Base-by-base conservation (phyloP, 2,888 invertebrate species). In the Cosmia pyralina region DNA sequence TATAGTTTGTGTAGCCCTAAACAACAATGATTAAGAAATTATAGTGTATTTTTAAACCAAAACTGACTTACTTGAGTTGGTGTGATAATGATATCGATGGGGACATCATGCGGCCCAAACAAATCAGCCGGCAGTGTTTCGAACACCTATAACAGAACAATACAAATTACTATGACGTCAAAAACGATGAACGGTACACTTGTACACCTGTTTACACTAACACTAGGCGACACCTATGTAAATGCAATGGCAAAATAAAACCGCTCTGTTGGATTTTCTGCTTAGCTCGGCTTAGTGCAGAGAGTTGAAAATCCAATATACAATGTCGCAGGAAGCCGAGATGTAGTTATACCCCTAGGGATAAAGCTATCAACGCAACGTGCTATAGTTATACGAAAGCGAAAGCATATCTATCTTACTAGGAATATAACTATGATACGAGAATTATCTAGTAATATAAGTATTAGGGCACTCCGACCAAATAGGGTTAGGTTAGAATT, bases 1-100 rank as follows among this genome's bases (percentile, higher is more conserved):
- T n/a, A n/a, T n/a, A n/a, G n/a, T n/a, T n/a, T n/a, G n/a, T n/a
- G n/a, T n/a, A n/a, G n/a, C n/a, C n/a, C n/a, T n/a, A n/a, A n/a
- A n/a, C n/a, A n/a, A n/a, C n/a, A n/a, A n/a, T n/a, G n/a, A n/a
- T n/a, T n/a, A n/a, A n/a, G 28, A 28, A 34, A 4, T n/a, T 38
- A 7, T 38, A 59, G 4, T 19, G 38, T 7, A n/a, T n/a, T 59
- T 58, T 6, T 38, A 11, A 52, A 22, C 44, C 44, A 3, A 5
- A 52, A 17, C 10, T 53, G 5, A 63, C 58, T 13, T 83, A 98
- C 97, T 95, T 98, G 97, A 17, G 98, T 98, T 48, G 98, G 98
- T 13, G 98, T 98, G 85, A 98, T 96, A 89, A 99, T 98, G 86
- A 98, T 97, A 92, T 99, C 98, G 67, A 98, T 97, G 66, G 98